Conservation (phyloP, 1,140 invertebrate genomes). For the Glomeris maerens region DNA sequence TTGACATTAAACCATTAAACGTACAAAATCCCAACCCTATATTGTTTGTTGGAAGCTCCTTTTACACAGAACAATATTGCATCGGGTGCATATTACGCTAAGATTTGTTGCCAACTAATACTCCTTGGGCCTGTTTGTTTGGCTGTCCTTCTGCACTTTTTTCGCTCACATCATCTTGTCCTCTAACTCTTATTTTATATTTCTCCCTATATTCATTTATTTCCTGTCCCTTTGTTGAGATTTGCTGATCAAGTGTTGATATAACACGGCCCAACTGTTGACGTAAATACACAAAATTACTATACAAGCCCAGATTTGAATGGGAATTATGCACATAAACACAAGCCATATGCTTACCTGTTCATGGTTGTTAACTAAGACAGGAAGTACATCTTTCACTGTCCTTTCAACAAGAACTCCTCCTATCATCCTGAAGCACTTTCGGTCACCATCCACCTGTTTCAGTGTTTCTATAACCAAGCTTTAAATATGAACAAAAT, state of each 20-base stretch:
- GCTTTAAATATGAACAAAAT: too few species aligned
- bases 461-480: conserved; percentile 87
- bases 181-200: conserved; percentile 55
- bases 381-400: conserved; percentile 78
- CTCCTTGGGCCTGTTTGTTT: conserved; percentile 16
- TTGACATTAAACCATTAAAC: too few species aligned
- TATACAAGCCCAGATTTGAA: background rate
- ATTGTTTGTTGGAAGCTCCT: too few species aligned
- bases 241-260: conserved; percentile 58
- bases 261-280: conserved; percentile 56
- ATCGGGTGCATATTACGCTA: conserved; percentile 10
- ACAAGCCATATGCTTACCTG: conserved; percentile 40
- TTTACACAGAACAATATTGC: too few species aligned
- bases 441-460: conserved; percentile 64
- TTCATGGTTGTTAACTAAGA: conserved; percentile 63
- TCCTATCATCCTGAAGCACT: conserved; percentile 86
- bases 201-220: conserved; percentile 87
- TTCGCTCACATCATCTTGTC: conserved; percentile 26
- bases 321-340: conserved; percentile 5
- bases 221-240: conserved; percentile 72
- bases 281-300: conserved; percentile 1
- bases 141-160: conserved; percentile 13
- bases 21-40: too few species aligned
- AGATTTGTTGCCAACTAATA: conserved; percentile 21
- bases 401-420: conserved; percentile 84